Evolutionary conservation across 1,140 invertebrate species (phyloP), one percentile per base, ranked within the genome.

Genomic region (Drosophila pallidifrons): DNA sequence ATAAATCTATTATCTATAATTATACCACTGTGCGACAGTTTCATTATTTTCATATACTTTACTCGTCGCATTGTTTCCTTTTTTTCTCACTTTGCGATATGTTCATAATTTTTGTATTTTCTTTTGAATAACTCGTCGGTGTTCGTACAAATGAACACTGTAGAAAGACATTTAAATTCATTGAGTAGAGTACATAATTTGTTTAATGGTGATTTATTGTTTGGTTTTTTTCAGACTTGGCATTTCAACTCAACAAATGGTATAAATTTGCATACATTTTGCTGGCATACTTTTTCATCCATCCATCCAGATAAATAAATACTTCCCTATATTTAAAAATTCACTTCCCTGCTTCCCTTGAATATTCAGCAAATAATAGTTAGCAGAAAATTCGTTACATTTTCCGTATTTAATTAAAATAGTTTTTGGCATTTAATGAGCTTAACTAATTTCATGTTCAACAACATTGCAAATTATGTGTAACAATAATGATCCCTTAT

Each of bases 171-270:
- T 25, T 25, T 25, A 74, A 88, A 87, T 88, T 83, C 74, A 80
- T 66, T 75, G 80, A 88, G 82, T 81, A 80, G 82, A 87, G 83
- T 88, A 88, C 73, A 87, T 88, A 87, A 87, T 87, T 87, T 87
- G 83, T 74, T 87, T 87, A 87, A 87, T 87, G 83, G 82, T 87
- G 83, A 87, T 87, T 80, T 87, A 87, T 87, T 82, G 73, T 82
- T 69, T 51, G 72, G 55, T 71, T 63, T 70, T 67, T 5, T 70
- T 63, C 35, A 57, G 58, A 49, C 49, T 30, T n/a, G 52, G n/a
- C 32, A 28, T 15, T 63, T 65, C 63, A 49, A 49, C 49, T 69
- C 69, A 88, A 82, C 61, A 82, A 87, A 87, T 88, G 77, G 73
- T 58, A 67, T 63, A 79, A 86, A 81, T 49, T 86, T 81, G 82